phyloP scores from a whole-genome alignment of 2,888 invertebrate species.

The Anthrax anthrax region DNA sequence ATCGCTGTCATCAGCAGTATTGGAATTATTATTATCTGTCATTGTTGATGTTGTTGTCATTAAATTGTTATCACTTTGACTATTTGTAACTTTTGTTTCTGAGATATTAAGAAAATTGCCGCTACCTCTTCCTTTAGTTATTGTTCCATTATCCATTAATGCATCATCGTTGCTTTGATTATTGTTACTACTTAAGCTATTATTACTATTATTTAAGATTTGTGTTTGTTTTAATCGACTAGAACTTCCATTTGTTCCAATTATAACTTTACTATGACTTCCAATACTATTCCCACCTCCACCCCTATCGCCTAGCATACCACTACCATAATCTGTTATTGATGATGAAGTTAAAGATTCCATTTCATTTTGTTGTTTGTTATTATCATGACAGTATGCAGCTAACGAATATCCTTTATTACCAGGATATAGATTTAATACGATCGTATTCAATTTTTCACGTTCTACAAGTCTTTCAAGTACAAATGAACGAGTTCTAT shows the following conservation, averaged over 20 bases:
- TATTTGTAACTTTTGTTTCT: background rate
- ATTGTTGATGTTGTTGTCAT: conserved; percentile 1
- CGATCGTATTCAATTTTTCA: conserved; percentile 76
- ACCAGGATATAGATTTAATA: conserved; percentile 80
- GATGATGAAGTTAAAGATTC: conserved; percentile 21
- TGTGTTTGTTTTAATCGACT: conserved; percentile 13
- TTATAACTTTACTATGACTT: conserved; percentile 1
- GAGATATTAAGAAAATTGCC: background rate
- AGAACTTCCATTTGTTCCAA: conserved; percentile 11
- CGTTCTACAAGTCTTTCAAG: conserved; percentile 71
- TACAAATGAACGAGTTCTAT: conserved; percentile 47
- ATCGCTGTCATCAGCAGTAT: conserved; percentile 4
- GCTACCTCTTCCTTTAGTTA: conserved; percentile 25
- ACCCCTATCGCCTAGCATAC: background rate
- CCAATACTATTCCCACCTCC: conserved; percentile 1
- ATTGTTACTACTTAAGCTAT: conserved; percentile 10
- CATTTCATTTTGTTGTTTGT: conserved; percentile 34
- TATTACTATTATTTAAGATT: conserved; percentile 10
- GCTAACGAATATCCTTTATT: conserved; percentile 74
- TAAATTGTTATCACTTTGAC: background rate
- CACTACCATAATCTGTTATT: background rate
- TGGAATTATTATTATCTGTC: conserved; percentile 1
- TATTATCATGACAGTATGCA: conserved; percentile 26
- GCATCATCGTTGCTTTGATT: conserved; percentile 7
- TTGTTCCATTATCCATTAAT: conserved; percentile 36